Evolutionary conservation across 2,888 invertebrate genomes (phyloP).

Genomic region (Agrypnus murinus): DNA sequence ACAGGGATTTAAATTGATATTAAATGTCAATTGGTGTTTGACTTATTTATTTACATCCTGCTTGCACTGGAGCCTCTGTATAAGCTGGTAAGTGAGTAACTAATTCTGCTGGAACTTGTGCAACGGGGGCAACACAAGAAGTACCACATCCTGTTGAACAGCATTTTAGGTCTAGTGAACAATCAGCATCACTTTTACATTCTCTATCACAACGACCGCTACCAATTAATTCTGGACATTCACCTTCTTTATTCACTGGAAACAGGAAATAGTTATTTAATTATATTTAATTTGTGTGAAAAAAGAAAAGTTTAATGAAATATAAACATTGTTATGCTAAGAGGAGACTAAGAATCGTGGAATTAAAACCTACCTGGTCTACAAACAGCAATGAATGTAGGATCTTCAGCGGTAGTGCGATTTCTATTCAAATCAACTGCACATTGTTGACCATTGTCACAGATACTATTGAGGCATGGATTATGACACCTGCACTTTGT

Average conservation of each 20-base stretch:
- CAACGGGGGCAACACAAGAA: slow-evolving; percentile 78
- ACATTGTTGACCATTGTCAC: slow-evolving; percentile 80
- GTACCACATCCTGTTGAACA: slow-evolving; percentile 86
- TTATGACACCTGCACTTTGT: slow-evolving; percentile 83
- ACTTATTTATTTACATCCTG: slow-evolving; percentile 62
- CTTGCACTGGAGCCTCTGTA: slow-evolving; percentile 63
- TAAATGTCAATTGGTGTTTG: background rate
- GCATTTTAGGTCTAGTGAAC: slow-evolving; percentile 85
- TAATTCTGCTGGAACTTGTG: slow-evolving; percentile 64
- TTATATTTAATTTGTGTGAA: too few relatives aligned
- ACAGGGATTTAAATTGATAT: background rate
- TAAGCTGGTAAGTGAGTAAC: slow-evolving; percentile 67
- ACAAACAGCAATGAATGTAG: slow-evolving; percentile 77
- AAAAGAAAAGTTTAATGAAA: too few relatives aligned
- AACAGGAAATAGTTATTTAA: too few relatives aligned
- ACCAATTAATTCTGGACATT: slow-evolving; percentile 75
- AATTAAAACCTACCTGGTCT: slow-evolving; percentile 79
- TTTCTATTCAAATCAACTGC: slow-evolving; percentile 76
- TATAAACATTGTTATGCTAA: too few relatives aligned
- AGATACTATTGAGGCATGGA: slow-evolving; percentile 80
- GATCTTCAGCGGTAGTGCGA: slow-evolving; percentile 61
- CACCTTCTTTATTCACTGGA: slow-evolving; percentile 81
- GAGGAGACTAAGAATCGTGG: too few relatives aligned
- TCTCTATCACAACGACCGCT: slow-evolving; percentile 78
- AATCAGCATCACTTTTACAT: slow-evolving; percentile 89